Evolutionary conservation across 2,797 vertebrate genomes (phyloP).

Genomic region (Leucoraja ocellata): DNA sequence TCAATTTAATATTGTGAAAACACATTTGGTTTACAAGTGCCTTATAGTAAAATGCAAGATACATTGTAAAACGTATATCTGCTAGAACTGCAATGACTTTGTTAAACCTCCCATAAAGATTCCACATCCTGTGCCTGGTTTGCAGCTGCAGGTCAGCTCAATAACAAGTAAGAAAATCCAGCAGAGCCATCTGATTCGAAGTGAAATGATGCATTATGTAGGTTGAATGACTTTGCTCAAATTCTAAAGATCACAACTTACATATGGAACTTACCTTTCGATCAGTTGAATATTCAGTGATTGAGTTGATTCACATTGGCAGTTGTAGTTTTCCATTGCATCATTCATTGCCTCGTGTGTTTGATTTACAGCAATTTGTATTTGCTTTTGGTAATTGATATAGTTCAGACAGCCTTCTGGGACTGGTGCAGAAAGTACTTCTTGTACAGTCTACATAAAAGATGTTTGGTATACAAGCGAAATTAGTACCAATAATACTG

Average conservation of each 20-base stretch:
- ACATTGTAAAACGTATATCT: neutral
- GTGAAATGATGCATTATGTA: neutral
- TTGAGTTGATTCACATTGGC: slow-evolving; percentile 42
- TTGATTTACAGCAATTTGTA: slow-evolving; percentile 40
- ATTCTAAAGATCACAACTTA: neutral
- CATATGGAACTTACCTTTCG: slow-evolving; percentile 45
- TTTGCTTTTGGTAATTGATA: slow-evolving; percentile 40
- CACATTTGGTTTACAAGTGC: neutral
- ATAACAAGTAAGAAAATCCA: neutral
- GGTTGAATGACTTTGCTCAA: neutral
- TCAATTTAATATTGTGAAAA: neutral
- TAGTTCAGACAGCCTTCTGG: slow-evolving; percentile 45
- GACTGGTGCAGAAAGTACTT: slow-evolving; percentile 37
- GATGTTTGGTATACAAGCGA: slow-evolving; percentile 15
- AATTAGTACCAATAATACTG: neutral
- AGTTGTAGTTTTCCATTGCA: slow-evolving; percentile 37
- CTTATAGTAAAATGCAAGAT: neutral
- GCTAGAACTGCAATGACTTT: neutral
- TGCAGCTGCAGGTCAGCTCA: neutral
- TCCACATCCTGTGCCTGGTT: neutral
- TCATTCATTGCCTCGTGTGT: neutral
- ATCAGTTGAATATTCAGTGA: slow-evolving; percentile 28
- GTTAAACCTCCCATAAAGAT: neutral
- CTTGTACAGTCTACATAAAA: slow-evolving; percentile 47
- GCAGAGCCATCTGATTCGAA: neutral